Base-by-base conservation (phyloP, 2,113 vertebrate genomes). In the Melanerpes formicivorus region DNA sequence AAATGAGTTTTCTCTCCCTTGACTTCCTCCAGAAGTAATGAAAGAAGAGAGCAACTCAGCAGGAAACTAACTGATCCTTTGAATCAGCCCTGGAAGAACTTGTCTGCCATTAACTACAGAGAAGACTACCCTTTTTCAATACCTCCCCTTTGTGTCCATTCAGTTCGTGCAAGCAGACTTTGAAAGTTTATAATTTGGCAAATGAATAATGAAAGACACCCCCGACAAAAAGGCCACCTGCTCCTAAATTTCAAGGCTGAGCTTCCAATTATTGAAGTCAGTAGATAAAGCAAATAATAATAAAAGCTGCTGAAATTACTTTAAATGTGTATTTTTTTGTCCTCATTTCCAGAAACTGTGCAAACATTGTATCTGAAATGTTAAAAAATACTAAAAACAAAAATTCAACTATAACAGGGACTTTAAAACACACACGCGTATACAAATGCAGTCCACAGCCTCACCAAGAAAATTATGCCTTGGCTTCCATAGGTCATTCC, bases 391-490 rank as follows among this genome's bases (percentile, higher is more conserved):
- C 1, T 34, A 66, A 55, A 70, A 71, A 7, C 23, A 32, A 54
- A 75, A 50, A 74, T 8, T 46, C 4, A 42, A 3, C 26, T 23
- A 2, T 8, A 78, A 59, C 0, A 2, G 23, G 56, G 88, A 74
- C 26, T 19, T 16, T 42, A 52, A 64, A 6, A 66, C 6, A 32
- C 17, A n/a, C 11, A 18, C 0, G 0, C 1, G 0, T 40, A 29
- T 7, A 32, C 7, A 73, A 69, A 66, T 5, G 3, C 5, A 56
- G 23, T 29, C 27, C 64, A 52, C 37, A 64, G 18, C 14, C 12
- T 12, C 18, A 63, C 3, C 11, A 55, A 66, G 16, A 86, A 71
- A 29, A 55, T 18, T n/a, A 4, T 4, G 7, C 10, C 64, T 80
- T 40, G 10, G 37, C 5, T 80, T 6, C 18, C 2, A 0, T 17